A percentile compares a stretch with the other conserved stretches of the same genome.
Evolutionary conservation across 2,113 vertebrate species (phyloP).

Genomic region (Catharus bicknelli): DNA sequence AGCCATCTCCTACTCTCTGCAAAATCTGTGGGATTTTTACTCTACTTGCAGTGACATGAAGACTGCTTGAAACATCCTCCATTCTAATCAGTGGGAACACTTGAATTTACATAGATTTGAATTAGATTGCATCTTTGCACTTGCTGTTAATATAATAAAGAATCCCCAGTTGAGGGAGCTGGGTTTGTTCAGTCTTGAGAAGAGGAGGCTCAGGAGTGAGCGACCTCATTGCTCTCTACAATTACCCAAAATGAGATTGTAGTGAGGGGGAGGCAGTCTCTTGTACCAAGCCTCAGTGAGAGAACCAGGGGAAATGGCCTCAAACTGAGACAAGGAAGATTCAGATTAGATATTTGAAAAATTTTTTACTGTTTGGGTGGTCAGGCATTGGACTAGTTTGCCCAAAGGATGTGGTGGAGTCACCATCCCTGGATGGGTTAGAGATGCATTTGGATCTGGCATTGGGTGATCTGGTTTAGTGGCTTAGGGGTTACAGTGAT

Average conservation of each 20-base stretch:
- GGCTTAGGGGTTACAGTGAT: background rate
- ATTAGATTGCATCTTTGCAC: background rate
- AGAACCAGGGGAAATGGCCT: background rate
- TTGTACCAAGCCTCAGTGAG: background rate
- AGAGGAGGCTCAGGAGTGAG: background rate
- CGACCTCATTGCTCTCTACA: background rate
- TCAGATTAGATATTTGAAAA: background rate
- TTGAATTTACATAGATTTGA: background rate
- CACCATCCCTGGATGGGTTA: background rate
- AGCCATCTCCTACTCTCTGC: background rate
- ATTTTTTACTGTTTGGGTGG: fast-evolving
- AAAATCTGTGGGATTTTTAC: background rate
- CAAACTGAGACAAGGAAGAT: background rate
- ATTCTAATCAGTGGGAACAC: background rate
- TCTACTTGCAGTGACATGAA: background rate
- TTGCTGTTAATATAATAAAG: background rate
- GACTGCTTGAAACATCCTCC: background rate
- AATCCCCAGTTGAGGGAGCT: background rate
- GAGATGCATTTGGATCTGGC: background rate
- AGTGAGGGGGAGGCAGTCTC: fast-evolving
- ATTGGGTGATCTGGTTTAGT: background rate
- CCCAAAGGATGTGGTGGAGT: background rate
- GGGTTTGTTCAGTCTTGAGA: background rate
- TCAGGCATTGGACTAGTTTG: background rate
- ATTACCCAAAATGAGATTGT: background rate